phyloP scores from a whole-genome alignment of 1,140 invertebrate species.

The Apocrypta bakeri region DNA sequence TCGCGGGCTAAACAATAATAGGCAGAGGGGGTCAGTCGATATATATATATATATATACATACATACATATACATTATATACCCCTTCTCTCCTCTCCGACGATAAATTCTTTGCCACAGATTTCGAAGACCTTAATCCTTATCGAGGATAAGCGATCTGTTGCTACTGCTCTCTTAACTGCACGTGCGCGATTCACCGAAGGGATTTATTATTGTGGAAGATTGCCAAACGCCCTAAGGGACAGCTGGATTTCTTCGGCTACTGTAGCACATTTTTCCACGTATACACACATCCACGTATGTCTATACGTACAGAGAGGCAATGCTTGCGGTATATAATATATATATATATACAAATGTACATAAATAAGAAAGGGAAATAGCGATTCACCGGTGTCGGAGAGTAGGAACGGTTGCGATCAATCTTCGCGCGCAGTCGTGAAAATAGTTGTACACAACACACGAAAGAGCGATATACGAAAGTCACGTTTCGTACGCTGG shows the following conservation, averaged over 20 bases:
- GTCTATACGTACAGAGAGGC: neutral
- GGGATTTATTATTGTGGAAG: slow-evolving; percentile 48
- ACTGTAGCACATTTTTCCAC: neutral
- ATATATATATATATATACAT: neutral
- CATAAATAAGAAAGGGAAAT: neutral
- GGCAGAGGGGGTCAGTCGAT: slow-evolving; percentile 6
- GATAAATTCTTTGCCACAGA: slow-evolving; percentile 29
- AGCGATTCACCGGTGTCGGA: neutral
- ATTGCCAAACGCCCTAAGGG: slow-evolving; percentile 34
- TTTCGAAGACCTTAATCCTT: slow-evolving; percentile 44
- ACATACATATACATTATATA: too few relatives aligned
- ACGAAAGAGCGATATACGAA: too few relatives aligned
- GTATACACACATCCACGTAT: neutral
- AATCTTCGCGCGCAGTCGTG: neutral
- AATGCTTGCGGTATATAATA: neutral
- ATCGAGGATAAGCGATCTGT: slow-evolving; percentile 51
- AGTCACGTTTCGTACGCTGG: neutral
- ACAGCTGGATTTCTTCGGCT: neutral
- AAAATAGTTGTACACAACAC: neutral
- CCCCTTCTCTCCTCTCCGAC: neutral
- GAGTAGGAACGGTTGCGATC: neutral
- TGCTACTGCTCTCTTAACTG: slow-evolving; percentile 8
- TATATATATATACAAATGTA: too few relatives aligned
- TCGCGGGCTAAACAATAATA: slow-evolving; percentile 38
- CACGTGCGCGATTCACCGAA: slow-evolving; percentile 4